These are phyloP conservation scores for Haliclona indistincta DNA, from an alignment of 37 sponge, comb jelly and placozoan genomes.

Conservation along the genomic window DNA sequence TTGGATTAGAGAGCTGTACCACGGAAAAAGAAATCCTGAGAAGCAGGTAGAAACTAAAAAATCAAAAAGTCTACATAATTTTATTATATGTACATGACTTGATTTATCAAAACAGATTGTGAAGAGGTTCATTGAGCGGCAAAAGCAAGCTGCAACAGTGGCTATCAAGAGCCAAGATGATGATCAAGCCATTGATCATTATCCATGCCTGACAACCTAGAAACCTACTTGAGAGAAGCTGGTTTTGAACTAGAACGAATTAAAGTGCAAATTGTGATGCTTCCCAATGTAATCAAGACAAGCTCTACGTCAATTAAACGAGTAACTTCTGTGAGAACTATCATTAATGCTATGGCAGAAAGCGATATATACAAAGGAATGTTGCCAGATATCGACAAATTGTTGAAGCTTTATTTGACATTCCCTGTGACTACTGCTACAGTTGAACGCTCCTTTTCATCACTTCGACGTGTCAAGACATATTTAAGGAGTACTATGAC, in stretches of 20 bases:
- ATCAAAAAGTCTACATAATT: no score
- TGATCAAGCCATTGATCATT: slow-evolving; percentile 26
- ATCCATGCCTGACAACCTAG: slow-evolving; percentile 27
- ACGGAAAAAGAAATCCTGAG: no score
- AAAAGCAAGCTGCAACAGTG: no score
- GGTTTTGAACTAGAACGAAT: slow-evolving; percentile 25
- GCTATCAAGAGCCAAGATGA: no score
- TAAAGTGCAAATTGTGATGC: slow-evolving; percentile 24
- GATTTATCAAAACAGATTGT: no score
- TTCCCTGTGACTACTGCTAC: slow-evolving; percentile 7
- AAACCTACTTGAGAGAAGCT: slow-evolving; percentile 31
- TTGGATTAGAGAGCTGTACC: no score
- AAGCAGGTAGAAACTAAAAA: no score
- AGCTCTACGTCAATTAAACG: slow-evolving; percentile 17
- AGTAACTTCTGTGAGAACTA: slow-evolving; percentile 31
- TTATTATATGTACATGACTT: no score
- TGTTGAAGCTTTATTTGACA: not conserved
- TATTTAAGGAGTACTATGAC: no score
- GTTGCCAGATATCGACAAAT: slow-evolving; percentile 25
- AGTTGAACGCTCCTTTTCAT: no score
- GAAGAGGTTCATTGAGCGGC: no score
- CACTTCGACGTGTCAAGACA: no score
- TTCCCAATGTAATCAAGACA: slow-evolving; percentile 46
- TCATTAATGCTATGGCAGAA: slow-evolving; percentile 18
- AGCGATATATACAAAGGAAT: slow-evolving; percentile 33